Evolutionary conservation across 2,797 vertebrate species (phyloP), one percentile per base, ranked within the genome.

Genomic region (Protonibea diacanthus): DNA sequence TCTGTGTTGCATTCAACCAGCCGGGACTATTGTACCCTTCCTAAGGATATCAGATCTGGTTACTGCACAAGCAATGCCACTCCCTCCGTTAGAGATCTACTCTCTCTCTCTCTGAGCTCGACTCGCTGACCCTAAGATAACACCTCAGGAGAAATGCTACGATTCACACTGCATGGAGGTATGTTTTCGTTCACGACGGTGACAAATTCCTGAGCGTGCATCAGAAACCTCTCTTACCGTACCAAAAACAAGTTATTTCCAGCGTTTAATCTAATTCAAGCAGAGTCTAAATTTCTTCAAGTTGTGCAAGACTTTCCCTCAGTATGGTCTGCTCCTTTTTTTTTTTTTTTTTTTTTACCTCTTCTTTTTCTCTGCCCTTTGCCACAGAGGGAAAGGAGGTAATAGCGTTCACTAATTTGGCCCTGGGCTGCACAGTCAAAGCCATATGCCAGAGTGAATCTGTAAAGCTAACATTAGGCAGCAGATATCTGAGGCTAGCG

Each of bases 381-480:
- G 89, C 88, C 85, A 90, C 87, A 66, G 77, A 88, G 77, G 85
- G 83, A 88, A 88, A 87, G 83, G 86, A 90, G 92, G 86, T 91
- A 91, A 91, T 91, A 88, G 87, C 78, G 83, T 90, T 91, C 84
- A 84, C 90, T 92, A 90, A 93, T 93, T 93, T 92, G 83, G 88
- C 85, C 89, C 80, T 65, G 85, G 88, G 90, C 88, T 89, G 88
- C 56, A 64, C 92, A 93, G 92, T 90, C 88, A 86, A 92, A 93
- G 87, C 90, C 86, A 90, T 84, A 85, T 93, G 94, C 91, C 94
- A 95, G 71, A 91, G 86, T 91, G 90, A 92, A 94, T 94, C 91
- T 94, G 84, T 86, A 93, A 94, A 94, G 88, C 91, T 93, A 95
- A 95, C 93, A 94, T 89, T 89, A 94, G 89, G 89, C 88, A 91